Evolutionary conservation across 2,888 invertebrate species (phyloP).

Genomic region (Apodemia mormo): DNA sequence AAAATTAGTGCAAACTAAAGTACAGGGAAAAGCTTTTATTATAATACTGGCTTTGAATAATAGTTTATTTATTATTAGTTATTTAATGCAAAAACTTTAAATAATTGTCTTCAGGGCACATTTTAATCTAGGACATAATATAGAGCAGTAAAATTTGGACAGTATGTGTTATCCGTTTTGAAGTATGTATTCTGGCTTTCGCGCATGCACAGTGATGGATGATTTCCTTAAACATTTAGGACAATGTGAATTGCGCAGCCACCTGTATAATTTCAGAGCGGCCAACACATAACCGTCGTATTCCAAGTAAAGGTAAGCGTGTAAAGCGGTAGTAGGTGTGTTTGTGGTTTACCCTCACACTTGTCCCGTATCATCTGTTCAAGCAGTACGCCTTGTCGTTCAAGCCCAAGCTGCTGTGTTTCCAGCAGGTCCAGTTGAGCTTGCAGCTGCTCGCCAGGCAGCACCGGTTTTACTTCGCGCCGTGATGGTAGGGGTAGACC

Average conservation of each 20-base stretch:
- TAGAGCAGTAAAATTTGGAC: constrained; percentile 21
- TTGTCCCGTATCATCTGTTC: constrained; percentile 94
- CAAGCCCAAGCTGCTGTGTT: constrained; percentile 92
- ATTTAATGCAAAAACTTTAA: too few species aligned
- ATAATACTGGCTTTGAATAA: too few species aligned
- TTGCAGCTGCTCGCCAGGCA: constrained; percentile 83
- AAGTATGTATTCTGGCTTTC: too few species aligned
- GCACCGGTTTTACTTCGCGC: constrained; percentile 75
- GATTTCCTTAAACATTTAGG: neutral
- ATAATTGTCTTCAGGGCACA: too few species aligned
- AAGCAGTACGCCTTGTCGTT: constrained; percentile 93
- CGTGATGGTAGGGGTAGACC: constrained; percentile 88
- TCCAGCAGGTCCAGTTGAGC: constrained; percentile 90
- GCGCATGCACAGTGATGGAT: too few species aligned
- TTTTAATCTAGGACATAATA: too few species aligned
- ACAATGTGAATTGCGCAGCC: neutral
- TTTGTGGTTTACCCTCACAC: constrained; percentile 83
- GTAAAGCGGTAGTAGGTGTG: constrained; percentile 40
- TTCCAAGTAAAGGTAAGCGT: neutral
- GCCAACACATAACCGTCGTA: neutral
- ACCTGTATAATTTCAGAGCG: neutral
- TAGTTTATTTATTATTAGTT: too few species aligned
- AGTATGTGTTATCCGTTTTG: neutral
- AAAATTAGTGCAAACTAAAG: too few species aligned
- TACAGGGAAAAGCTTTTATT: too few species aligned